phyloP scores from a whole-genome alignment of 2,888 invertebrate species.

The Caradrina clavipalpis region DNA sequence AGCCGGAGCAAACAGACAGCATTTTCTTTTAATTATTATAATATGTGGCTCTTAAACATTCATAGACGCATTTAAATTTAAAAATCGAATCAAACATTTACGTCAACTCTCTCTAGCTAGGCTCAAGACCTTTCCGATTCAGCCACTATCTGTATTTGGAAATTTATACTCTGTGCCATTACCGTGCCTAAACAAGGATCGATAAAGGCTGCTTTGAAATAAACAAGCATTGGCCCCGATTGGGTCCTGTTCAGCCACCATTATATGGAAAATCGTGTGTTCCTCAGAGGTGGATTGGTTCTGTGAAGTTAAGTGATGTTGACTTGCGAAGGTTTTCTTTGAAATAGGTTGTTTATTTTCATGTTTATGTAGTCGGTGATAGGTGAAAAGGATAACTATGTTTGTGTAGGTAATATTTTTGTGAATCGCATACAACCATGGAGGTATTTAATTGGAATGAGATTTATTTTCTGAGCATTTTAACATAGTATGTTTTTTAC shows the following conservation, averaged over 20 bases:
- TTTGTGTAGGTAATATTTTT: background rate
- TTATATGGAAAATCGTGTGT: slow-evolving; percentile 58
- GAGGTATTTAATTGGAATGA: background rate
- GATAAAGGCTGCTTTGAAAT: slow-evolving; percentile 52
- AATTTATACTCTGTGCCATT: slow-evolving; percentile 54
- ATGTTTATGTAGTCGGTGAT: background rate
- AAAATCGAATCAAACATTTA: background rate
- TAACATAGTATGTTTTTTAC: background rate
- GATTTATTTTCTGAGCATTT: background rate
- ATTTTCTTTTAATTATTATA: too few relatives aligned
- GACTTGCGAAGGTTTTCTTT: slow-evolving; percentile 14
- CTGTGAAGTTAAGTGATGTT: slow-evolving; percentile 7
- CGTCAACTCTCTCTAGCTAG: background rate
- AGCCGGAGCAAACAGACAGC: too few relatives aligned
- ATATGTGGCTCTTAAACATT: too few relatives aligned
- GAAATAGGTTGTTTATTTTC: slow-evolving; percentile 8
- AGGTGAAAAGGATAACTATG: background rate
- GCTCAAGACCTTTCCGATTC: slow-evolving; percentile 36
- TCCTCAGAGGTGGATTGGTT: slow-evolving; percentile 25
- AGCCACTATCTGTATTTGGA: slow-evolving; percentile 57
- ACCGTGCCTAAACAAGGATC: slow-evolving; percentile 45
- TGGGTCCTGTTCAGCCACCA: slow-evolving; percentile 38
- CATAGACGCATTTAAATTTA: too few relatives aligned
- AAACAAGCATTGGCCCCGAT: slow-evolving; percentile 52
- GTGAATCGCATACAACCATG: background rate